These are phyloP conservation scores for Drosophila borborema DNA, from an alignment of 2,888 invertebrate species.

Conservation along the genomic window DNA sequence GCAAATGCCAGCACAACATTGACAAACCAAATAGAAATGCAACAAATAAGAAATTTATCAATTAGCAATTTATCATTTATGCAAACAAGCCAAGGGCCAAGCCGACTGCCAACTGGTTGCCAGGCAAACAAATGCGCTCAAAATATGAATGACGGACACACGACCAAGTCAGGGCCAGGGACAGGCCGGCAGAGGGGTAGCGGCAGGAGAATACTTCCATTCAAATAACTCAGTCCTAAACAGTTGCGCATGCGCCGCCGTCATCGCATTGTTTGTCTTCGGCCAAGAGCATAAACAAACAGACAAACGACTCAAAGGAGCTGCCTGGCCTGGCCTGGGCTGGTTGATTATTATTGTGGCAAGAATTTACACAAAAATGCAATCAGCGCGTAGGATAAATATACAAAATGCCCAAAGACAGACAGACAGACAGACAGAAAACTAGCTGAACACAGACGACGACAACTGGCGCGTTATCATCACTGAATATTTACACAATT, in stretches of 20 bases:
- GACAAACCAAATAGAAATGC: slow-evolving; percentile 25
- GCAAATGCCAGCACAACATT: slow-evolving; percentile 25
- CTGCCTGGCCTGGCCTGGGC: slow-evolving; percentile 19
- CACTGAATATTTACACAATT: slow-evolving; percentile 62
- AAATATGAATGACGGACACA: slow-evolving; percentile 32
- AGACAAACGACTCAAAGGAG: slow-evolving; percentile 22
- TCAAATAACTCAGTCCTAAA: slow-evolving; percentile 46
- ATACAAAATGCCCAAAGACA: slow-evolving; percentile 40
- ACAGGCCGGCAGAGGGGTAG: not conserved
- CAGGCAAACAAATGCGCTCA: slow-evolving; percentile 52
- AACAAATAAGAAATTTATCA: slow-evolving; percentile 60
- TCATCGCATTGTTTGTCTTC: slow-evolving; percentile 50
- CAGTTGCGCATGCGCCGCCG: slow-evolving; percentile 60
- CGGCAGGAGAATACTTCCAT: not conserved
- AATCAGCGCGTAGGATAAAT: slow-evolving; percentile 68
- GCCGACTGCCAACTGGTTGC: slow-evolving; percentile 13
- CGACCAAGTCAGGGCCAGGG: not conserved
- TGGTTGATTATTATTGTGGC: slow-evolving; percentile 35
- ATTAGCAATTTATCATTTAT: slow-evolving; percentile 70
- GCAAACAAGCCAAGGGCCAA: slow-evolving; percentile 55
- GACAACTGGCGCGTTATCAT: slow-evolving; percentile 67
- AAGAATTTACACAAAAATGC: slow-evolving; percentile 79
- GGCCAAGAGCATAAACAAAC: slow-evolving; percentile 56
- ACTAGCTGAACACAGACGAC: slow-evolving; percentile 28
- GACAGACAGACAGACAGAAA: not conserved